Evolutionary conservation across 64 coral and sea anemone genomes (phyloP).

Genomic region (Porites australiensis): DNA sequence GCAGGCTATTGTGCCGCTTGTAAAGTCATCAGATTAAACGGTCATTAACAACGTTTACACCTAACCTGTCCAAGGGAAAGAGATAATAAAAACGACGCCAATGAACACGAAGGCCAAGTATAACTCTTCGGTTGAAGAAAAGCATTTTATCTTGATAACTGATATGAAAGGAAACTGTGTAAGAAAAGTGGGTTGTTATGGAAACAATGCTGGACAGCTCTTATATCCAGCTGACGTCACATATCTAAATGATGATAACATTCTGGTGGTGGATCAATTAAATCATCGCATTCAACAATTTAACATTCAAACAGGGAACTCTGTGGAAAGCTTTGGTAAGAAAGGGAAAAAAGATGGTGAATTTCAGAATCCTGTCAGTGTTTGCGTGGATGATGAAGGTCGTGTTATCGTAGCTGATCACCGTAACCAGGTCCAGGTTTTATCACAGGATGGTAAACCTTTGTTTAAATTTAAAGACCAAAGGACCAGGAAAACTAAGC

Average conservation of each 20-base stretch:
- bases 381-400: conserved; percentile 9
- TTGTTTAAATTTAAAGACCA: not conserved
- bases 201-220: not conserved
- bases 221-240: not conserved
- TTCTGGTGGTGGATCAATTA: conserved; percentile 1
- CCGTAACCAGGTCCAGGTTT: not conserved
- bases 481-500: not conserved
- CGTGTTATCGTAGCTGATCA: not conserved
- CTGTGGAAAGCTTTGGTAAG: not conserved
- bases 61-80: no score
- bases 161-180: not conserved
- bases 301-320: no score
- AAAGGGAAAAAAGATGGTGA: not conserved
- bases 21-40: no score
- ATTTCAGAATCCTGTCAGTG: not conserved
- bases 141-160: no score
- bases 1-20: no score
- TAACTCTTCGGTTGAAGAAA: no score
- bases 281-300: conserved; percentile 11
- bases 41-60: no score
- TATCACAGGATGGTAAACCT: not conserved
- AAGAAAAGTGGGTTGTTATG: not conserved
- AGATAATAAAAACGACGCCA: no score
- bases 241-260: conserved; percentile 29
- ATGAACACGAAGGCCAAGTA: no score